Evolutionary conservation across 2,113 vertebrate genomes (phyloP).

Genomic region (Ceratotherium simum): DNA sequence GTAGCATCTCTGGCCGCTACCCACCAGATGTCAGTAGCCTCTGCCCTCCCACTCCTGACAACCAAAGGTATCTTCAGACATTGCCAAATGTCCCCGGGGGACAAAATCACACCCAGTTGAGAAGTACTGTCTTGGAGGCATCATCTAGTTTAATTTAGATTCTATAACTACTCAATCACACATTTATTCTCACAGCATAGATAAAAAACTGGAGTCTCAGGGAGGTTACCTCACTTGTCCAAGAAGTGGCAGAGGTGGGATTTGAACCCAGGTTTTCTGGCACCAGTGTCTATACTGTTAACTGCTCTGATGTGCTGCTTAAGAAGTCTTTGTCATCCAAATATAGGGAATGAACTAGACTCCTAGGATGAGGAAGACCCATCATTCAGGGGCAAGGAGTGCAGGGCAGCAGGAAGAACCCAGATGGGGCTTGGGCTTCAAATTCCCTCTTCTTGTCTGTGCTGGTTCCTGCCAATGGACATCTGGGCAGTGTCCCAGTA

Average conservation of each 20-base stretch:
- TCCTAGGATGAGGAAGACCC: neutral
- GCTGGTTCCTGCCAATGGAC: neutral
- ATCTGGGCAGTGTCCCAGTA: neutral
- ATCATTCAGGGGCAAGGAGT: neutral
- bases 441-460: neutral
- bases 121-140: neutral
- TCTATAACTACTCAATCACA: neutral
- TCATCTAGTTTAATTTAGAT: neutral
- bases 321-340: neutral
- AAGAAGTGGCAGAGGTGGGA: neutral
- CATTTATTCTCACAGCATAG: neutral
- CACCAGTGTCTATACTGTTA: neutral
- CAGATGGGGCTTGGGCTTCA: neutral
- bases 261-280: neutral
- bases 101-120: neutral
- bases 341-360: neutral
- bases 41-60: neutral
- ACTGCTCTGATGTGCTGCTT: too few relatives aligned
- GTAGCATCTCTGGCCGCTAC: neutral
- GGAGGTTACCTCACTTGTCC: neutral
- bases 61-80: neutral
- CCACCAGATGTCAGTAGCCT: neutral
- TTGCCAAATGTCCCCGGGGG: neutral
- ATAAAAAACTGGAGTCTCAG: neutral
- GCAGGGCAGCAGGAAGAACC: neutral